These are phyloP conservation scores for Scaptomyza reducta DNA, from an alignment of 2,888 invertebrate genomes.

Conservation along the genomic window DNA sequence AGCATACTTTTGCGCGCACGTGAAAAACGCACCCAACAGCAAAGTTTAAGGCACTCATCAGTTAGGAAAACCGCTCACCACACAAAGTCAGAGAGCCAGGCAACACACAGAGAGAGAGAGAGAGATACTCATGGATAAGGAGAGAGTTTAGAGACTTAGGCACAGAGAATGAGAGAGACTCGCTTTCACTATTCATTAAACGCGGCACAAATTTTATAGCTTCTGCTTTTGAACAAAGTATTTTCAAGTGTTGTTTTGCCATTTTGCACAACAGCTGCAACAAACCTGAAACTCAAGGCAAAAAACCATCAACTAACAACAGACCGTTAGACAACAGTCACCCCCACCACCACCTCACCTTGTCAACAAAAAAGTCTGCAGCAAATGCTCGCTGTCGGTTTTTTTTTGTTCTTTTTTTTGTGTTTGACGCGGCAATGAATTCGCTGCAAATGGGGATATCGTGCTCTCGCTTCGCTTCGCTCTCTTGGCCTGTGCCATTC, in stretches of 20 bases:
- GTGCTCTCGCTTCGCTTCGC: conserved; percentile 34
- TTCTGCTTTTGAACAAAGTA: conserved; percentile 15
- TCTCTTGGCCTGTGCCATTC: conserved; percentile 32
- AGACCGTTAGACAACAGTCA: conserved; percentile 18
- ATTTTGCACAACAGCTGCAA: conserved; percentile 13
- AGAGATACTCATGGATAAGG: not conserved
- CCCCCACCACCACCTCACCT: too few species aligned
- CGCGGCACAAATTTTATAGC: conserved; percentile 6
- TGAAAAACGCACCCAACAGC: conserved; percentile 49
- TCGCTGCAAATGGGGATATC: conserved; percentile 45
- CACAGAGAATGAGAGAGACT: not conserved
- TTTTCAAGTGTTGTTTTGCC: conserved; percentile 21
- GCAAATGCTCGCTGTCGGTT: conserved; percentile 24
- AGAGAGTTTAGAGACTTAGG: not conserved
- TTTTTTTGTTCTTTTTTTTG: conserved; percentile 5
- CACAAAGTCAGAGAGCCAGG: conserved; percentile 4
- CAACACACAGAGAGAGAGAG: not conserved
- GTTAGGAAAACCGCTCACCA: conserved; percentile 12
- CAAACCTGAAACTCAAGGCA: not conserved
- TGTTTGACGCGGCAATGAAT: conserved; percentile 30
- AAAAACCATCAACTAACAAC: conserved; percentile 20
- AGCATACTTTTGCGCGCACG: conserved; percentile 66
- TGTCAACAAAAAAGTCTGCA: conserved; percentile 34
- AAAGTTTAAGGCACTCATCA: conserved; percentile 13
- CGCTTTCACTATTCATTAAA: conserved; percentile 41